Evolutionary conservation across 2,797 vertebrate genomes (phyloP).

Genomic region (Varecia variegata): DNA sequence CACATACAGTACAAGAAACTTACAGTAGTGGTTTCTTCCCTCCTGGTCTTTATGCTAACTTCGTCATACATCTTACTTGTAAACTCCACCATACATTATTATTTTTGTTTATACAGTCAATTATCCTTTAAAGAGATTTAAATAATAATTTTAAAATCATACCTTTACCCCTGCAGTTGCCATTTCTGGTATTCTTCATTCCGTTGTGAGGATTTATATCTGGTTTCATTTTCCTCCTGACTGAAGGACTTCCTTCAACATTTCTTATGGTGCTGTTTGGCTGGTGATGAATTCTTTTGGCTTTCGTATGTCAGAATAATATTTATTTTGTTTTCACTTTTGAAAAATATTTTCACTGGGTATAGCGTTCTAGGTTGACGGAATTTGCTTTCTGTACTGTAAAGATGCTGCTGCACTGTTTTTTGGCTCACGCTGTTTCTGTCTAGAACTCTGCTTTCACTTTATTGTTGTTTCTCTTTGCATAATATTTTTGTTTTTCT

Average conservation of each 20-base stretch:
- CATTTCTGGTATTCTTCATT: conserved; percentile 26
- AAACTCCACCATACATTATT: background rate
- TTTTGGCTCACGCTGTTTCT: background rate
- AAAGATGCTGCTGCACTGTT: background rate
- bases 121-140: conserved; percentile 21
- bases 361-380: conserved; percentile 44
- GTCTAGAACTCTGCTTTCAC: background rate
- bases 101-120: background rate
- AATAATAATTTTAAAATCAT: background rate
- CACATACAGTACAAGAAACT: background rate
- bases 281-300: background rate
- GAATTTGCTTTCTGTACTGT: conserved; percentile 24
- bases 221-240: background rate
- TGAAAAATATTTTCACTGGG: background rate
- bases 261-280: background rate
- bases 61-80: background rate
- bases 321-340: background rate
- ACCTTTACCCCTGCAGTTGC: background rate
- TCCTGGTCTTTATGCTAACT: background rate
- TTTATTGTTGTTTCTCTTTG: background rate
- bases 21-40: background rate
- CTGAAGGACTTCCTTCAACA: background rate
- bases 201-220: background rate
- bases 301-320: background rate
- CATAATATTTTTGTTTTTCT: background rate